phyloP scores from a whole-genome alignment of 2,888 invertebrate species.

The Ophion ellenae region DNA sequence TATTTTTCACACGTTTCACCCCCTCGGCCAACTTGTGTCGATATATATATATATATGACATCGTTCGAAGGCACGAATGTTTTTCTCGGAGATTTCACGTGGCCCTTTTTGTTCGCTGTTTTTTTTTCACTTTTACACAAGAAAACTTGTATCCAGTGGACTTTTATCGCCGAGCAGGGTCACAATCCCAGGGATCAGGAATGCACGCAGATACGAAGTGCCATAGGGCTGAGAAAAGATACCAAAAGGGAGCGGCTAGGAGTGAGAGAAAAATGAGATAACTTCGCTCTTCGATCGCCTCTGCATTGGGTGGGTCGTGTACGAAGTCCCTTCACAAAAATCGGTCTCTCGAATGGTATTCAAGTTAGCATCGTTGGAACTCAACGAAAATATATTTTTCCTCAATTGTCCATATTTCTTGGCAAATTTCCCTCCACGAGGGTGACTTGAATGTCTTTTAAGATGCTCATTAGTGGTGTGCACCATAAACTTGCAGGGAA shows the following conservation, averaged over 20 bases:
- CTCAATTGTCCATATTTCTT: no score
- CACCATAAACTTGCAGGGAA: no score
- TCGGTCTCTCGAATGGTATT: no score
- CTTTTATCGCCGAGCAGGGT: constrained; percentile 43
- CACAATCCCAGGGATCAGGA: constrained; percentile 23
- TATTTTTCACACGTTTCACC: constrained; percentile 51
- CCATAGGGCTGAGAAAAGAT: constrained; percentile 25
- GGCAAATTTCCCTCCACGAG: no score
- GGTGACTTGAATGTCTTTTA: no score
- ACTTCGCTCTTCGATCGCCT: constrained; percentile 27
- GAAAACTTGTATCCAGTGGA: constrained; percentile 28
- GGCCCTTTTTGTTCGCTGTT: constrained; percentile 3
- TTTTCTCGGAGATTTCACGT: constrained; percentile 26
- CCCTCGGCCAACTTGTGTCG: constrained; percentile 13
- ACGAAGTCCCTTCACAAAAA: no score
- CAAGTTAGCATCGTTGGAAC: no score
- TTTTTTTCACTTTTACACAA: neutral
- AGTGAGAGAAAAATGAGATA: constrained; percentile 51
- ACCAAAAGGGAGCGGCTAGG: constrained; percentile 9
- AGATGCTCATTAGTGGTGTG: no score
- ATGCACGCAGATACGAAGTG: constrained; percentile 27
- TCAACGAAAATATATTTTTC: no score
- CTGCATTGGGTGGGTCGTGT: neutral
- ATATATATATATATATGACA: constrained; percentile 12
- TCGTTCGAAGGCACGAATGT: constrained; percentile 29